phyloP scores from a whole-genome alignment of 1,140 invertebrate genomes.

The Diorhabda carinulata region DNA sequence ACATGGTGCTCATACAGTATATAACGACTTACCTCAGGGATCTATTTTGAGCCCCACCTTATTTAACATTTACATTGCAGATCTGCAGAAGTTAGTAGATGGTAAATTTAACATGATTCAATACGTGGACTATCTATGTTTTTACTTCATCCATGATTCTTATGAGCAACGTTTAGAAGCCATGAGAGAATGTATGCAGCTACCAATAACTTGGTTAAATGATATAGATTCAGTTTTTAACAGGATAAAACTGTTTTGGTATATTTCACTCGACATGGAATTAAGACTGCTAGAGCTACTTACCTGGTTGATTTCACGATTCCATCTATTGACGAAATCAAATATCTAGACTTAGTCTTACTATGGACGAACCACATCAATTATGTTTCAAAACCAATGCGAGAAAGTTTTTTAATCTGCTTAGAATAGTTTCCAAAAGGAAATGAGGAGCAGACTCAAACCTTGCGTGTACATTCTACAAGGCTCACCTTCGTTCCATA shows the following conservation, averaged over 20 bases:
- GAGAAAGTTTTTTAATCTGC: background rate
- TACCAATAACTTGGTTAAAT: background rate
- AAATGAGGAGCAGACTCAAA: background rate
- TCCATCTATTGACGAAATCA: background rate
- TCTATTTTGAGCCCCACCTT: background rate
- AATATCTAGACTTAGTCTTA: background rate
- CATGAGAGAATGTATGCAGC: background rate
- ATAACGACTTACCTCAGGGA: background rate
- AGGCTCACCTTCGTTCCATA: background rate
- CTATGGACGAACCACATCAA: background rate
- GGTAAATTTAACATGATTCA: background rate
- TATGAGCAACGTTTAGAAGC: background rate
- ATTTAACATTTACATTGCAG: background rate
- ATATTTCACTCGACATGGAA: background rate
- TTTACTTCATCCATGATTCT: background rate
- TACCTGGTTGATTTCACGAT: background rate
- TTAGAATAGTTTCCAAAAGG: background rate
- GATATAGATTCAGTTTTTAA: background rate
- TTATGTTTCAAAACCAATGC: background rate
- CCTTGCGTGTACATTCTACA: background rate
- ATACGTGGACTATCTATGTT: background rate
- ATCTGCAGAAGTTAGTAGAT: background rate
- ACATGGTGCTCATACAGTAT: background rate
- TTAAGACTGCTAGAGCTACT: background rate
- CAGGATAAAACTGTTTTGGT: background rate